phyloP scores from a whole-genome alignment of 2,888 invertebrate species.

The Labia minor region DNA sequence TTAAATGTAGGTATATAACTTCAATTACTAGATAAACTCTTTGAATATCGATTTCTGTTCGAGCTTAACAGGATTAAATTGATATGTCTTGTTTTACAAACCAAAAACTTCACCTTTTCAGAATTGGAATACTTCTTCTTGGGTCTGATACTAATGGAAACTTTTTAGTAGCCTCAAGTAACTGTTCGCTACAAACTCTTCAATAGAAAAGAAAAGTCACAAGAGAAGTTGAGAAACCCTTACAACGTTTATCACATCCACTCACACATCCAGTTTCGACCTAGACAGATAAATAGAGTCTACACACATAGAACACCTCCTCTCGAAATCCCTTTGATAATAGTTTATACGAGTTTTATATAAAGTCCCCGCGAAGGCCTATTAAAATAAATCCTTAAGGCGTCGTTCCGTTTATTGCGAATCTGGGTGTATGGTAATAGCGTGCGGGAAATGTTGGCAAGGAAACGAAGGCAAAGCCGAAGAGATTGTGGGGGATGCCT shows the following conservation, averaged over 20 bases:
- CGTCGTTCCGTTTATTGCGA: constrained; percentile 13
- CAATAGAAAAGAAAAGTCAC: neutral
- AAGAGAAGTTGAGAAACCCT: neutral
- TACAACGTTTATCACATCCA: neutral
- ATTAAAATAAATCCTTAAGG: constrained; percentile 13
- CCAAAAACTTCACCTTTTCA: neutral
- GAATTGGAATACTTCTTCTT: neutral
- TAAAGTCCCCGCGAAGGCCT: constrained; percentile 7
- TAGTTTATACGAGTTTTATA: constrained; percentile 13
- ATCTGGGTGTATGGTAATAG: constrained; percentile 7
- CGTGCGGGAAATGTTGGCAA: constrained; percentile 8
- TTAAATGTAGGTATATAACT: too few relatives aligned
- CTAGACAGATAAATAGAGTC: neutral
- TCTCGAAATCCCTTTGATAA: constrained; percentile 13
- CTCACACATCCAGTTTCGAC: neutral
- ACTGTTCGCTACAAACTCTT: constrained; percentile 7
- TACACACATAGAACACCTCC: constrained; percentile 1
- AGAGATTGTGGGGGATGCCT: neutral
- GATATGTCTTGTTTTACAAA: neutral
- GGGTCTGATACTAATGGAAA: neutral
- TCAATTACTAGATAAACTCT: too few relatives aligned
- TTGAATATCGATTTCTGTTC: too few relatives aligned
- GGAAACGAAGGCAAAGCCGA: neutral
- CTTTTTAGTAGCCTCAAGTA: constrained; percentile 5
- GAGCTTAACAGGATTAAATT: neutral